Percentiles rank a stretch among this genome's conserved stretches.
These are phyloP conservation scores for Sminthurides bifidus DNA, from an alignment of 1,140 invertebrate species.

Conservation along the genomic window DNA sequence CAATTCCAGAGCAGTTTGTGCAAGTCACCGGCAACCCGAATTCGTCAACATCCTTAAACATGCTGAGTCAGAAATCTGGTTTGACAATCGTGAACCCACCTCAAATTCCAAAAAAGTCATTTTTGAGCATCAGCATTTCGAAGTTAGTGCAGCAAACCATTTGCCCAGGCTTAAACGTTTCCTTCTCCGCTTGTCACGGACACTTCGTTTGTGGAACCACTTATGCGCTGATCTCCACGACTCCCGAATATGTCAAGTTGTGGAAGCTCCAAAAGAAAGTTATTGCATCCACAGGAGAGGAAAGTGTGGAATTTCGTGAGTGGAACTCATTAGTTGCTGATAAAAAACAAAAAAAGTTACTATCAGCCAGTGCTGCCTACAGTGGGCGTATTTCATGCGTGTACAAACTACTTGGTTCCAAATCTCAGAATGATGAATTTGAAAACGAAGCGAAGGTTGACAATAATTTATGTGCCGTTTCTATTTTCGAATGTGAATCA, in stretches of 20 bases:
- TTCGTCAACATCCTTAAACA: too few species aligned
- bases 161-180: slow-evolving; percentile 19
- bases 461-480: slow-evolving; percentile 45
- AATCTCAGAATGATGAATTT: slow-evolving; percentile 26
- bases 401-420: slow-evolving; percentile 53
- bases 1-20: too few species aligned
- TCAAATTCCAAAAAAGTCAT: slow-evolving; percentile 30
- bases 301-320: slow-evolving; percentile 21
- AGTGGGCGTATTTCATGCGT: slow-evolving; percentile 92
- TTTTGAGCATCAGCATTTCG: slow-evolving; percentile 27
- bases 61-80: too few species aligned
- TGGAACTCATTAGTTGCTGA: slow-evolving; percentile 27
- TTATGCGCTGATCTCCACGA: slow-evolving; percentile 28
- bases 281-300: background rate
- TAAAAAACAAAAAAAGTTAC: slow-evolving; percentile 31
- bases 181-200: slow-evolving; percentile 28
- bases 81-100: too few species aligned
- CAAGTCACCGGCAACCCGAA: too few species aligned
- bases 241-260: slow-evolving; percentile 27
- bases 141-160: slow-evolving; percentile 28
- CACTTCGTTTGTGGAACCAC: slow-evolving; percentile 31
- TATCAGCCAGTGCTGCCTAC: slow-evolving; percentile 85
- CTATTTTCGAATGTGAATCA: slow-evolving; percentile 99
- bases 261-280: slow-evolving; percentile 26
- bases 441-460: slow-evolving; percentile 1